Evolutionary conservation across 2,888 invertebrate genomes (phyloP).

Genomic region (Drosophila antonietae): DNA sequence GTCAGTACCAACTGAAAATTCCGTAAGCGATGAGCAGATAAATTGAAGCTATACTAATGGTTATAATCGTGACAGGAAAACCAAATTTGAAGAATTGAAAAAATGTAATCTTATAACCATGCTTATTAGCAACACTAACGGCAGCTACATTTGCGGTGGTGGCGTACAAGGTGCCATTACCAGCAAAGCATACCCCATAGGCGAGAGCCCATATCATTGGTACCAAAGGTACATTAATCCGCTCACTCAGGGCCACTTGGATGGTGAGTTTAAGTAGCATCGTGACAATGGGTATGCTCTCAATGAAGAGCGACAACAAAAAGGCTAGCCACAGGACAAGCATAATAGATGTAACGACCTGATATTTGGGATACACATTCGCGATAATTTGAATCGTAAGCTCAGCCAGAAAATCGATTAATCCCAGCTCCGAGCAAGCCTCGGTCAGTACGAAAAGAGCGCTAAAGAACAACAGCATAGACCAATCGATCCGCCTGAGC

Average conservation of each 20-base stretch:
- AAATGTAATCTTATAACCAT: conserved; percentile 94
- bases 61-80: conserved; percentile 92
- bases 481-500: conserved; percentile 94
- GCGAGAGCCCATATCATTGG: conserved; percentile 94
- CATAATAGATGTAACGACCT: conserved; percentile 89
- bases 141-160: conserved; percentile 96
- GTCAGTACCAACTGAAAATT: conserved; percentile 87
- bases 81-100: conserved; percentile 92
- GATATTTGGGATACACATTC: conserved; percentile 87
- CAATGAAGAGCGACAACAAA: conserved; percentile 93
- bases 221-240: conserved; percentile 89
- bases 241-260: conserved; percentile 88
- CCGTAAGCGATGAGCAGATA: conserved; percentile 91
- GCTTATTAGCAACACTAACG: conserved; percentile 95
- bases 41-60: conserved; percentile 87
- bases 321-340: conserved; percentile 93
- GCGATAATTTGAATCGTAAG: conserved; percentile 88
- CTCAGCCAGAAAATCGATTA: conserved; percentile 92
- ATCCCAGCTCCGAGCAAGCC: conserved; percentile 91
- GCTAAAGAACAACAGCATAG: conserved; percentile 94
- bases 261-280: conserved; percentile 94
- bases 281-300: conserved; percentile 95
- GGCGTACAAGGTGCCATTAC: conserved; percentile 95
- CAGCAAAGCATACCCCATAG: conserved; percentile 95
- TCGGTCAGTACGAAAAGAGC: conserved; percentile 96